These are phyloP conservation scores for Mus spicilegus DNA, from an alignment of 2,113 vertebrate species.

Conservation along the genomic window DNA sequence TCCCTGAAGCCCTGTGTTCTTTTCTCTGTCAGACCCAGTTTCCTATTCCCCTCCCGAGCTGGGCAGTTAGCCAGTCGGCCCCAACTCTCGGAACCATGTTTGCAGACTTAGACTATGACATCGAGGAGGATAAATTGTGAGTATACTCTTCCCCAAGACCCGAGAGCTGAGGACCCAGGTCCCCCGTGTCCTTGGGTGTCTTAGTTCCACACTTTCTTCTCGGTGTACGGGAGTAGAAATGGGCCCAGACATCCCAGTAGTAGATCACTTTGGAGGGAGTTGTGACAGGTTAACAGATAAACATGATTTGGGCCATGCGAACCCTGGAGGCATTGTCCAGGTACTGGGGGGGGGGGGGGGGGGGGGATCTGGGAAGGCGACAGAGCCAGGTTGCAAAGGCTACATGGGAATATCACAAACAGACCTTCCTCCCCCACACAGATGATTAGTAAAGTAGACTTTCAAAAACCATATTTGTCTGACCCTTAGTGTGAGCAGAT, in stretches of 20 bases:
- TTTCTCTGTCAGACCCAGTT: conserved; percentile 60
- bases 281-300: not conserved
- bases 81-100: conserved; percentile 88
- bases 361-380: not conserved
- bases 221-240: not conserved
- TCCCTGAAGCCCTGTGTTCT: not conserved
- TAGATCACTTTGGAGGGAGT: not conserved
- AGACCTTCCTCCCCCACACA: not conserved
- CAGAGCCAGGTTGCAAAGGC: not conserved
- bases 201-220: not conserved
- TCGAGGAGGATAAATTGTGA: conserved; percentile 99
- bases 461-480: not conserved
- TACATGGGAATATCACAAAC: not conserved
- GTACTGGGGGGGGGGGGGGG: not conserved
- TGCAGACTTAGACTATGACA: conserved; percentile 96
- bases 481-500: not conserved
- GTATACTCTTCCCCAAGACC: conserved; percentile 74
- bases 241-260: not conserved
- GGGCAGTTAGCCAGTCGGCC: conserved; percentile 29
- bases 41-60: conserved; percentile 65
- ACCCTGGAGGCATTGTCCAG: not conserved
- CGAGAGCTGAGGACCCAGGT: not conserved
- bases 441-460: not conserved
- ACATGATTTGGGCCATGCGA: not conserved
- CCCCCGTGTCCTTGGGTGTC: not conserved